phyloP scores from a whole-genome alignment of 1,140 invertebrate genomes.

The Hylaeus volcanicus region DNA sequence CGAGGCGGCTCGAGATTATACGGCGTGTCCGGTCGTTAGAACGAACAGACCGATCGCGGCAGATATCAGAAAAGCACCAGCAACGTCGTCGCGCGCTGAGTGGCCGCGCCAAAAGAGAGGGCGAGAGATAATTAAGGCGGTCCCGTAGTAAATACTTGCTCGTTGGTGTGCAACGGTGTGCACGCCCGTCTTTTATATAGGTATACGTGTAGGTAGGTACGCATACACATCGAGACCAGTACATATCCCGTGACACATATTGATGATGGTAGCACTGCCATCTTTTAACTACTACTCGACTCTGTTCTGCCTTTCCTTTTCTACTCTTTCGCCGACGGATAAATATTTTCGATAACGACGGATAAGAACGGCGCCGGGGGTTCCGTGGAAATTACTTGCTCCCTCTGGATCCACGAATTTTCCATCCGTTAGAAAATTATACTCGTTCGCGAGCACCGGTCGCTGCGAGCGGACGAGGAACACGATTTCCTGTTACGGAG shows the following conservation, averaged over 20 bases:
- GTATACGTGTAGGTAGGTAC: constrained; percentile 8
- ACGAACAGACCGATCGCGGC: constrained; percentile 56
- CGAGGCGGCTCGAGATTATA: constrained; percentile 37
- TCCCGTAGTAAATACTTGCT: constrained; percentile 68
- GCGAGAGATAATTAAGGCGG: constrained; percentile 77
- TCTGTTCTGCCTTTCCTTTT: constrained; percentile 29
- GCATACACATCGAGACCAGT: constrained; percentile 55
- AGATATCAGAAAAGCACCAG: constrained; percentile 59
- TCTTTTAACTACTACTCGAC: constrained; percentile 72
- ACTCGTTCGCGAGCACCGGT: neutral
- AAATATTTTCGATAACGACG: constrained; percentile 46
- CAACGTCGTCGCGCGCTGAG: constrained; percentile 28
- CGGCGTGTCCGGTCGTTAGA: constrained; percentile 53
- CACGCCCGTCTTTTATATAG: neutral
- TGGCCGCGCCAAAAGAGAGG: constrained; percentile 55
- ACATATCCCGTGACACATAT: constrained; percentile 77
- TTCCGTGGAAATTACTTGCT: constrained; percentile 5
- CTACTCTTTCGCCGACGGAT: constrained; percentile 11
- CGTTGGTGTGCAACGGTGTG: constrained; percentile 24
- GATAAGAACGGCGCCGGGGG: neutral
- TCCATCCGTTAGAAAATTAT: neutral
- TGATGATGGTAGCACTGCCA: constrained; percentile 79
- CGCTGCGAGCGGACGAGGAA: neutral
- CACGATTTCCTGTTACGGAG: constrained; percentile 7
- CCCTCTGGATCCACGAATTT: constrained; percentile 8